Evolutionary conservation across 2,888 invertebrate species (phyloP).

Genomic region (Oxyscelio sp.): DNA sequence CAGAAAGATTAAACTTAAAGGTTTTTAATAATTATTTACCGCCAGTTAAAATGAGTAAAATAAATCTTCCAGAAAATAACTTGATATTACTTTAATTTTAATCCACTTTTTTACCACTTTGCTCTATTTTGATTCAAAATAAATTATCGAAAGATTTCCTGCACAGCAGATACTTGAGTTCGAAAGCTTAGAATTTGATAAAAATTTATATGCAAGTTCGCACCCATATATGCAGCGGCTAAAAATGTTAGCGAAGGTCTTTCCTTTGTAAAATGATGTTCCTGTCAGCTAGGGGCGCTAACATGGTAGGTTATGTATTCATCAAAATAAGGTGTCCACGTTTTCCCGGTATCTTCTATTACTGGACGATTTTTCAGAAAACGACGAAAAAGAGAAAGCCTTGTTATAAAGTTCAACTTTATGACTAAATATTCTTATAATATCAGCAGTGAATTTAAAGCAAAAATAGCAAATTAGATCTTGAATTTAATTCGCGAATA

Average conservation of each 20-base stretch:
- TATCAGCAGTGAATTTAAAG: no score
- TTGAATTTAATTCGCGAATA: no score
- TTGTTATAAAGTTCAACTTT: conserved; percentile 44
- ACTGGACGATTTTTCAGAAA: conserved; percentile 38
- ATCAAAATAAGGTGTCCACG: conserved; percentile 62
- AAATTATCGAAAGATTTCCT: conserved; percentile 45
- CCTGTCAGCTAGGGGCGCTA: conserved; percentile 52
- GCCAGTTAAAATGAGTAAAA: no score
- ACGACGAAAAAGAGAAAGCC: conserved; percentile 33
- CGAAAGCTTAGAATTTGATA: conserved; percentile 62
- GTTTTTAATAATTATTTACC: no score
- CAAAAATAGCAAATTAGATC: no score
- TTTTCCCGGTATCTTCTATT: conserved; percentile 48
- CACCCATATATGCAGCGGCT: conserved; percentile 25
- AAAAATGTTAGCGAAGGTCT: conserved; percentile 60
- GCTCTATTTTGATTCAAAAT: conserved; percentile 12
- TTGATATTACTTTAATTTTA: no score
- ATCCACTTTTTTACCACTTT: no score
- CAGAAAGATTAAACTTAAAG: no score
- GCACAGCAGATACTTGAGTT: conserved; percentile 32
- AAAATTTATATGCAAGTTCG: conserved; percentile 60
- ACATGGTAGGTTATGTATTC: conserved; percentile 59
- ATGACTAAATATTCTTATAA: conserved; percentile 14
- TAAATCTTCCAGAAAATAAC: no score
- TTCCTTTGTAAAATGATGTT: conserved; percentile 64